A percentile compares a stretch with the other conserved stretches of the same genome.
phyloP scores from a whole-genome alignment of 2,888 invertebrate genomes.

The Chouioia cunea region DNA sequence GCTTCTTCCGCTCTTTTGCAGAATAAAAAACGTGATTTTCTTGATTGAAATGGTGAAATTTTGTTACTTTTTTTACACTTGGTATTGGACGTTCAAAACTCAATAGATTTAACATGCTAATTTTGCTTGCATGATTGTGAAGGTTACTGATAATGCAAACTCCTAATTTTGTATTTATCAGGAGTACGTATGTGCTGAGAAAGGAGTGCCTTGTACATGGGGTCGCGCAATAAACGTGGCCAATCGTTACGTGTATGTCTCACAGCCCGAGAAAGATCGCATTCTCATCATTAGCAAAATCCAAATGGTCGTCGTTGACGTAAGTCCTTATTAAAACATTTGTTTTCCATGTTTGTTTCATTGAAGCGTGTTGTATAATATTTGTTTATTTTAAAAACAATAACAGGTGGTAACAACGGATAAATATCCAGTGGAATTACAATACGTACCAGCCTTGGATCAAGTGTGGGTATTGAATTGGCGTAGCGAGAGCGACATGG shows the following conservation, averaged over 20 bases:
- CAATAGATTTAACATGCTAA: too few relatives aligned
- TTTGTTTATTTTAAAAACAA: neutral
- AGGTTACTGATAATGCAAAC: too few relatives aligned
- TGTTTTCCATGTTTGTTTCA: too few relatives aligned
- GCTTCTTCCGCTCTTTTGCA: too few relatives aligned
- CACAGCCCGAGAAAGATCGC: constrained; percentile 79
- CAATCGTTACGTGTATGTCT: constrained; percentile 79
- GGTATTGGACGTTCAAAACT: neutral
- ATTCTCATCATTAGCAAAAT: constrained; percentile 79
- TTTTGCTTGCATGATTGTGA: too few relatives aligned
- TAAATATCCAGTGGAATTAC: constrained; percentile 78
- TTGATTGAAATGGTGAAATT: neutral
- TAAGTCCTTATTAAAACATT: constrained; percentile 60
- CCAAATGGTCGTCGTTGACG: constrained; percentile 80
- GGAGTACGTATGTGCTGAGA: constrained; percentile 75
- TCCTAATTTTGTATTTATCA: neutral
- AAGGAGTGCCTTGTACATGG: constrained; percentile 78
- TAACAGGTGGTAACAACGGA: constrained; percentile 78
- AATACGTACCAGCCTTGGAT: constrained; percentile 79
- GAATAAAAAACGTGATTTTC: too few relatives aligned
- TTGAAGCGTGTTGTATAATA: too few relatives aligned
- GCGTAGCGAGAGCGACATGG: constrained; percentile 73
- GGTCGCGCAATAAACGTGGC: constrained; percentile 80
- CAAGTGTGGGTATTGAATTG: constrained; percentile 83
- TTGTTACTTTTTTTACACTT: neutral